Conservation (phyloP, 2,888 invertebrate species). For the Schizotus pectinicornis region DNA sequence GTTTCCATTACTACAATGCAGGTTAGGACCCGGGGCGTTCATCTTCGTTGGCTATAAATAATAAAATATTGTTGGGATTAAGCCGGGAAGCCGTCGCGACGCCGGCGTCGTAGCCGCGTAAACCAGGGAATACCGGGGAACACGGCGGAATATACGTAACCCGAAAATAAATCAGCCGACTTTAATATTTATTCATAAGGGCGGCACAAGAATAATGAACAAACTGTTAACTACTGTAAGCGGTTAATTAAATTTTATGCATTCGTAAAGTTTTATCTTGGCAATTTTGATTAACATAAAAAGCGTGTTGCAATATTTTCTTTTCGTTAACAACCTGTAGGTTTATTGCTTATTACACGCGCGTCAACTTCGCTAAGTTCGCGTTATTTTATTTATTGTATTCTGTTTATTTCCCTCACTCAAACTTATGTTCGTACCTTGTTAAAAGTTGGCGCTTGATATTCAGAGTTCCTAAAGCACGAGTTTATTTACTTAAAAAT, state of each 20-base stretch:
- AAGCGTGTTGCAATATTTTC: slow-evolving; percentile 11
- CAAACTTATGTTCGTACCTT: not conserved
- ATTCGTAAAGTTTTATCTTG: slow-evolving; percentile 42
- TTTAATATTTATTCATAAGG: slow-evolving; percentile 41
- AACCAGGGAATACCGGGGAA: slow-evolving; percentile 18
- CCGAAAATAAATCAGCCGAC: slow-evolving; percentile 22
- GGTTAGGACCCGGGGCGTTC: not conserved
- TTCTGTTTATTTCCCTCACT: slow-evolving; percentile 4
- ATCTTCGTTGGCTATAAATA: slow-evolving; percentile 10
- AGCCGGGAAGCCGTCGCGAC: slow-evolving; percentile 10
- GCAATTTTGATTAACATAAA: slow-evolving; percentile 27
- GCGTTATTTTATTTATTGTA: slow-evolving; percentile 9
- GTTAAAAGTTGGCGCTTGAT: too few species aligned
- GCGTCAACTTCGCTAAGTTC: not conserved
- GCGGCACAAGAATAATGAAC: slow-evolving; percentile 36
- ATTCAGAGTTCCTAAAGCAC: too few species aligned
- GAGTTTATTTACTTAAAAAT: not conserved
- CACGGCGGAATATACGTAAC: slow-evolving; percentile 14
- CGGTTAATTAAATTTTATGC: slow-evolving; percentile 46
- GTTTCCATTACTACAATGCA: not conserved
- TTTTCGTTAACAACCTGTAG: slow-evolving; percentile 8
- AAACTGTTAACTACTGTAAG: slow-evolving; percentile 39
- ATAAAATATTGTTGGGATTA: slow-evolving; percentile 20
- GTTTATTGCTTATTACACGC: slow-evolving; percentile 2
- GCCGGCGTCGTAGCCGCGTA: slow-evolving; percentile 24